These are phyloP conservation scores for Gila orcuttii DNA, from an alignment of 2,113 vertebrate genomes.

Conservation along the genomic window DNA sequence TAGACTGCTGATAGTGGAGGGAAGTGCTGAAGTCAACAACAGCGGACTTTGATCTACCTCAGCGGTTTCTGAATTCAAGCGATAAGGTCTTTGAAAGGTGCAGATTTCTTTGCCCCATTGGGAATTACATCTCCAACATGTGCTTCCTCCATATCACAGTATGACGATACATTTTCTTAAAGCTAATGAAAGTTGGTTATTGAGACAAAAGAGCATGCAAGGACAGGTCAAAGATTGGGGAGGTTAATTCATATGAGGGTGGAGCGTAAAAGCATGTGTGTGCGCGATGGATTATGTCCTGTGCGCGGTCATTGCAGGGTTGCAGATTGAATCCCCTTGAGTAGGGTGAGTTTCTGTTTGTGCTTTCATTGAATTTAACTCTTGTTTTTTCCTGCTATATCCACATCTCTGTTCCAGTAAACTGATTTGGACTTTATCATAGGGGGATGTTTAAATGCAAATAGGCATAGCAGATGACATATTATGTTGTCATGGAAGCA, in stretches of 20 bases:
- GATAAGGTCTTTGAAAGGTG: slow-evolving; percentile 1
- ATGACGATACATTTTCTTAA: neutral
- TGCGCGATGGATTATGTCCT: neutral
- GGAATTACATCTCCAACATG: neutral
- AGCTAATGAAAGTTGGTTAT: neutral
- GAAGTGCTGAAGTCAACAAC: slow-evolving; percentile 24
- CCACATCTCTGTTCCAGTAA: slow-evolving; percentile 2
- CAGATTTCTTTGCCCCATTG: neutral
- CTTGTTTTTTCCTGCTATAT: neutral
- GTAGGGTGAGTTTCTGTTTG: slow-evolving; percentile 2
- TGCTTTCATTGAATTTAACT: neutral
- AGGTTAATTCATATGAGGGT: neutral
- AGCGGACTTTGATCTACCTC: neutral
- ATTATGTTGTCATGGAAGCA: neutral
- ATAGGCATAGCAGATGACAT: neutral
- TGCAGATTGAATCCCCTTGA: neutral
- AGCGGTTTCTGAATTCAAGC: neutral
- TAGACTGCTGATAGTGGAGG: neutral
- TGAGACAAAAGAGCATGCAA: neutral
- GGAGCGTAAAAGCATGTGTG: neutral
- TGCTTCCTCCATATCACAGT: neutral
- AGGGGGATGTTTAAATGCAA: neutral
- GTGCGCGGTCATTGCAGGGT: neutral
- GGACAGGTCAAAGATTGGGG: neutral
- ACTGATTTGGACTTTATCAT: slow-evolving; percentile 16